A percentile compares a stretch with the other conserved stretches of the same genome.
phyloP scores from a whole-genome alignment of 2,113 vertebrate genomes.

The Zapornia atra region DNA sequence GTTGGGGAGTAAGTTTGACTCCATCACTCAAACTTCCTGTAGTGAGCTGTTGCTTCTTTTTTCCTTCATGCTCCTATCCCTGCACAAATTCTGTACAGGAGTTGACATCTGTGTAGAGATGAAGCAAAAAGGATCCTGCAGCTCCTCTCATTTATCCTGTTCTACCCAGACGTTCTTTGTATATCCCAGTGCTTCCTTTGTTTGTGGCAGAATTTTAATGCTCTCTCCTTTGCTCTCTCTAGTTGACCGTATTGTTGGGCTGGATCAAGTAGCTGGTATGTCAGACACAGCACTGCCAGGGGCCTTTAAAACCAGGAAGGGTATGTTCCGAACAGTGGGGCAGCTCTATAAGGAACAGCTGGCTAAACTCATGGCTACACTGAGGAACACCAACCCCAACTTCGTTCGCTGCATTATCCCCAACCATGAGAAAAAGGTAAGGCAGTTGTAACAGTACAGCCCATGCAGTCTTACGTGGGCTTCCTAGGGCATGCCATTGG shows the following conservation, averaged over 20 bases:
- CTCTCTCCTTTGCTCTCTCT: constrained; percentile 2
- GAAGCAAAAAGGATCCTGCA: constrained; percentile 49
- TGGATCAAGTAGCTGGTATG: constrained; percentile 98
- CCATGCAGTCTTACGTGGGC: background rate
- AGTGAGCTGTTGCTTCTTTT: constrained; percentile 55
- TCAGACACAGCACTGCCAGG: constrained; percentile 88
- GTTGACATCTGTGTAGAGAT: constrained; percentile 38
- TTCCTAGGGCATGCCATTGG: background rate
- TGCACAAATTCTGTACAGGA: constrained; percentile 64
- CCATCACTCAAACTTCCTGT: constrained; percentile 48
- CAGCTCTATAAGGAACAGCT: constrained; percentile 98
- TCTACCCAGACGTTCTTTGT: constrained; percentile 28
- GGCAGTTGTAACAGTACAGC: background rate
- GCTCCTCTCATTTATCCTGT: constrained; percentile 21
- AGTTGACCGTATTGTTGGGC: constrained; percentile 97
- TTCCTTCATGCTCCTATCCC: constrained; percentile 63
- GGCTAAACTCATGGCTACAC: constrained; percentile 95
- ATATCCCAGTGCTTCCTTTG: background rate
- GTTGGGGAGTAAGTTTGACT: constrained; percentile 50
- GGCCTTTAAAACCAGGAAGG: constrained; percentile 95
- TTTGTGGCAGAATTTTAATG: background rate
- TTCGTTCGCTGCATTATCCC: constrained; percentile 99
- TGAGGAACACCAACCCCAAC: constrained; percentile 98
- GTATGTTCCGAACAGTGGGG: constrained; percentile 98
- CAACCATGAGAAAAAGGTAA: constrained; percentile 98